phyloP scores from a whole-genome alignment of 2,113 vertebrate genomes.

The Dromas ardeola region DNA sequence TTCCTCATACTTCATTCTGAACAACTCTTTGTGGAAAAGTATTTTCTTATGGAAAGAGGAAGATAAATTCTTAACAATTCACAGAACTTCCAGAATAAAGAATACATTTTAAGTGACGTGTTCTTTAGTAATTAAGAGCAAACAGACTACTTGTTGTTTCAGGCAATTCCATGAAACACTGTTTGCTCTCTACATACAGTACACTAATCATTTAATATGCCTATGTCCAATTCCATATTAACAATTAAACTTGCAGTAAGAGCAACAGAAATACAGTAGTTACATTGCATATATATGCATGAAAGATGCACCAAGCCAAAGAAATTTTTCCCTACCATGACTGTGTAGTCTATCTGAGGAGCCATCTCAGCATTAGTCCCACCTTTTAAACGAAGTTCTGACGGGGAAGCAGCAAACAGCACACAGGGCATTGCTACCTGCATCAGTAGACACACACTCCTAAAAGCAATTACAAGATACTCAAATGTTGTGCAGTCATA shows the following conservation, averaged over 20 bases:
- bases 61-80: background rate
- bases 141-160: background rate
- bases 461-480: slow-evolving; percentile 57
- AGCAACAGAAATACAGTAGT: background rate
- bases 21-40: background rate
- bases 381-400: slow-evolving; percentile 89
- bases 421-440: slow-evolving; percentile 92
- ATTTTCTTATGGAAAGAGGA: background rate
- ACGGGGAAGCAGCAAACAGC: slow-evolving; percentile 84
- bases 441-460: slow-evolving; percentile 94
- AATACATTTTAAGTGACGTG: background rate
- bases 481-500: background rate
- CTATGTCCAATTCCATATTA: background rate
- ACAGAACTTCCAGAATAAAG: background rate
- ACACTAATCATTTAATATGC: background rate
- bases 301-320: slow-evolving; percentile 4
- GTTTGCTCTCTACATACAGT: background rate
- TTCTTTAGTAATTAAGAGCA: background rate
- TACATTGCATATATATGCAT: background rate
- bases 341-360: slow-evolving; percentile 94
- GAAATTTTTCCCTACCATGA: slow-evolving; percentile 76
- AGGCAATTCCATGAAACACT: background rate
- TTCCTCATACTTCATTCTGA: background rate
- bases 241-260: background rate
- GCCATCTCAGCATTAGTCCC: slow-evolving; percentile 98